Evolutionary conservation across 1,140 invertebrate species (phyloP), one percentile per base, ranked within the genome.

Genomic region (Lepidotrigona ventralis): DNA sequence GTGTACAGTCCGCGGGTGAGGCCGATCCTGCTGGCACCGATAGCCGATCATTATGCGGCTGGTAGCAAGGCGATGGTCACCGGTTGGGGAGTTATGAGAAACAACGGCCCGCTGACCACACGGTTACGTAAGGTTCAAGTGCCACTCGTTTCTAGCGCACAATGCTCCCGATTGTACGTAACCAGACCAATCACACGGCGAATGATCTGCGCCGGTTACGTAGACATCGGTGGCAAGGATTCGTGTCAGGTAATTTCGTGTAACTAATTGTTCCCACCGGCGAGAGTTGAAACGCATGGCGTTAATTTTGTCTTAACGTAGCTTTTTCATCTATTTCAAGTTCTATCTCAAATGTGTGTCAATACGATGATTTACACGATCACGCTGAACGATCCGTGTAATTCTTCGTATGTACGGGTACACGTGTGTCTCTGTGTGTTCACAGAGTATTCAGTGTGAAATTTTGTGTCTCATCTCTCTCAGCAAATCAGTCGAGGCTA

Each of bases 131-230:
- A 89, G 39, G 92, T 93, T 23, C 78, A 85, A 58, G 85, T 94
- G 19, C 92, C 92, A 4, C 85, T 93, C 15, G 83, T 94, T 19
- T 85, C 86, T 23, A 90, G 85, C 17, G 33, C 74, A 15, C 56
- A 85, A 2, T 93, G 92, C 69, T 82, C 81, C 4, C 17, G 72
- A 23, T 89, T 86, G 17, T 93, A 93, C 79, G 68, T 71, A 12
- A 29, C 21, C 23, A 89, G 87, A 9, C 46, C 33, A 3, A 87
- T 91, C 81, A 91, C 90, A 0, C 2, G 60, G n/a, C 86, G 92
- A 51, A 95, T 94, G 94, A 89, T 95, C 53, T 95, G 94, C 85
- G 94, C 94, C 54, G 93, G 93, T 63, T 70, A 85, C 46, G 84
- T 92, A 21, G 76, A 85, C n/a, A 46, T 78, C 33, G 93, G 93